phyloP scores from a whole-genome alignment of 2,113 vertebrate genomes.

The Saiga tatarica region DNA sequence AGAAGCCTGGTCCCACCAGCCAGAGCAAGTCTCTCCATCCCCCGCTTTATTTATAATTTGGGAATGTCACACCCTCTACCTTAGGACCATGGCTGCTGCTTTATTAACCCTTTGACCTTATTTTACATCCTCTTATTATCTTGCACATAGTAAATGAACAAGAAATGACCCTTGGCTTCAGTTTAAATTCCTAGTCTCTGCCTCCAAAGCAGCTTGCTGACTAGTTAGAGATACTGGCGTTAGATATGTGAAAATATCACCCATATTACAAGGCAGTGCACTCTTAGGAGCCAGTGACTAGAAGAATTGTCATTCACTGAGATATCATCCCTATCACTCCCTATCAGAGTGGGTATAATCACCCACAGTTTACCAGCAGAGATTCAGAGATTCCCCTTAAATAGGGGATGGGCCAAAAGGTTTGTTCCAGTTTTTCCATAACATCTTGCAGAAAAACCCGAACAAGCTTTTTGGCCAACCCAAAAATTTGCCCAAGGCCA shows the following conservation, averaged over 20 bases:
- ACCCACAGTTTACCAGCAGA: background rate
- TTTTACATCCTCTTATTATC: background rate
- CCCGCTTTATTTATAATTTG: background rate
- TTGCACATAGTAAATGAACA: background rate
- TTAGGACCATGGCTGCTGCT: background rate
- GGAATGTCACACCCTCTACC: background rate
- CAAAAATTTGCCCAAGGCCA: background rate
- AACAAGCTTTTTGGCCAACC: background rate
- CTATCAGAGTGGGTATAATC: too few relatives aligned
- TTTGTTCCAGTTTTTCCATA: background rate
- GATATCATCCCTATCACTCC: too few relatives aligned
- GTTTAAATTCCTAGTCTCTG: background rate
- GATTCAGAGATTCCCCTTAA: background rate
- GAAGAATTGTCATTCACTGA: background rate
- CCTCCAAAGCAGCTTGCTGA: background rate
- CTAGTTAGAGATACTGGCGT: background rate
- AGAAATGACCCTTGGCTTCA: background rate
- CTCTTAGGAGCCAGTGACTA: background rate
- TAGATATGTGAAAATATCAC: background rate
- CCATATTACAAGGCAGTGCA: background rate
- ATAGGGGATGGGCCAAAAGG: background rate
- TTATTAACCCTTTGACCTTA: background rate
- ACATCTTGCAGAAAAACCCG: background rate
- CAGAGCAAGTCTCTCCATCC: background rate
- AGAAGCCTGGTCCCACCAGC: background rate